Base-by-base conservation (phyloP, 2,113 vertebrate species). In the Excalfactoria chinensis region DNA sequence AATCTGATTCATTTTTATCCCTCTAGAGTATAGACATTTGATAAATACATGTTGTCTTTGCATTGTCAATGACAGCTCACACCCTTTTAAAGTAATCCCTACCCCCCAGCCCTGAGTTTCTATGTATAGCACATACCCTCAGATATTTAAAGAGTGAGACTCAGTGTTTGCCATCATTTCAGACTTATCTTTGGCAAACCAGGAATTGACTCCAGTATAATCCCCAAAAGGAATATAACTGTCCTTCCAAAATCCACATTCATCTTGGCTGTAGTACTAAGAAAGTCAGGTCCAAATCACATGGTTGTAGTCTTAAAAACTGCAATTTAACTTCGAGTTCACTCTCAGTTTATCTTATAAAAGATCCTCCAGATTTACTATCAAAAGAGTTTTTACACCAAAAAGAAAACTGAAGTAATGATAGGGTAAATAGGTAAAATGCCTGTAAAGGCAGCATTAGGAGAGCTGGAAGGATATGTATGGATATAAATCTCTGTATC, bases 161-260 rank as follows among this genome's bases (percentile, higher is more conserved):
- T 79, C 6, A 10, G 32, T 92, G 84, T 93, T 93, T 96, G 88
- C 86, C 79, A 85, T 96, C 44, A 82, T 96, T 94, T 92, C 90
- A 93, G 90, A 93, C 77, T 95, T 96, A 96, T 95, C 95, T 94
- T 96, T 93, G 92, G 92, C 92, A 95, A 96, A 96, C 88, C 92
- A 84, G 35, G 70, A 94, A 90, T 89, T 90, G 70, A 94, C 90
- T 96, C 44, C 80, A 90, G 62, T 69, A 73, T 68, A 94, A 96
- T 92, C 88, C 86, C 84, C 77, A 62, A 86, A 86, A 93, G 67
- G 86, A 90, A 90, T 90, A 93, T 49, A 75, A 88, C 84, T 84
- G 68, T 88, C 81, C 77, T 95, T 96, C 95, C 92, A 96, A 96
- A 92, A 96, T 75, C 84, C 84, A 96, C 88, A 94, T 73, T 88